Evolutionary conservation across 2,797 vertebrate species (phyloP).

Genomic region (Steatocranus sp.): DNA sequence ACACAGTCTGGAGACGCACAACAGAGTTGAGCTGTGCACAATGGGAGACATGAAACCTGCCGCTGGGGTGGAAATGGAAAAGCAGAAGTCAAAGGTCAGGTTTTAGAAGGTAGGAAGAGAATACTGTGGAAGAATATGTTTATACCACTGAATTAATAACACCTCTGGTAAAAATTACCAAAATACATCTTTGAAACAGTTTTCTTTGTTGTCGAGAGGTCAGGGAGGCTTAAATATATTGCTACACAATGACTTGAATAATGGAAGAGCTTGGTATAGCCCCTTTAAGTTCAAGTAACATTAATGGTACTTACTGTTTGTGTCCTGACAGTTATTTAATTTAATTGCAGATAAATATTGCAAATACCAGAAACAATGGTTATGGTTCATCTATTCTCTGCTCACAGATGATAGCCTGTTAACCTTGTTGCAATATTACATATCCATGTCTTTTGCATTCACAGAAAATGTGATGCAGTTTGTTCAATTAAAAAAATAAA

Average conservation of each 20-base stretch:
- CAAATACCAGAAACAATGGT: not conserved
- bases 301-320: not conserved
- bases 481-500: not conserved
- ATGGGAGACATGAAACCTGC: not conserved
- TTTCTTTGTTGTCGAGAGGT: not conserved
- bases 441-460: not conserved
- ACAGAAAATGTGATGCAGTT: not conserved
- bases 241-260: not conserved
- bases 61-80: not conserved
- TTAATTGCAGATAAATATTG: not conserved
- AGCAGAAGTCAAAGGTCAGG: not conserved
- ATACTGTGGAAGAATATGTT: not conserved
- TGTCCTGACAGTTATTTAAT: not conserved
- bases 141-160: not conserved
- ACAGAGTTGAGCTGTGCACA: not conserved
- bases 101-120: not conserved
- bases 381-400: not conserved
- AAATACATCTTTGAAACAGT: not conserved
- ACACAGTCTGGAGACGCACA: slow-evolving; percentile 1
- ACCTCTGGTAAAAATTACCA: not conserved
- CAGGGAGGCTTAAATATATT: not conserved
- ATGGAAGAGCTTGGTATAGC: not conserved
- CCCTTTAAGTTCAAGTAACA: not conserved
- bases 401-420: not conserved
- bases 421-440: not conserved